Evolutionary conservation across 2,797 vertebrate genomes (phyloP), one percentile per base, ranked within the genome.

Genomic region (Momotus momota): DNA sequence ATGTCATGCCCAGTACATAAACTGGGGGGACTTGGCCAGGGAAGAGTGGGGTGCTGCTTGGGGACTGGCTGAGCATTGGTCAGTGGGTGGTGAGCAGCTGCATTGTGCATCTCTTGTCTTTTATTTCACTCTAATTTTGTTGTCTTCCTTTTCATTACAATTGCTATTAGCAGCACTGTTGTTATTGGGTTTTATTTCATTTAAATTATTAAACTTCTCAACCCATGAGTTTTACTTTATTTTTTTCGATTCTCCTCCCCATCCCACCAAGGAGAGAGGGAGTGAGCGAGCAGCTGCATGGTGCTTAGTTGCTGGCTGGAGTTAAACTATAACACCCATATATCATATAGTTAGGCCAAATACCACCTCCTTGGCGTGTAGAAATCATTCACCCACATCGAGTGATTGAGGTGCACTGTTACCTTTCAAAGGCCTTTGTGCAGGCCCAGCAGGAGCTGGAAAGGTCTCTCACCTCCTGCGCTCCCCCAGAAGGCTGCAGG

Each of bases 381-480:
- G 46, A 46, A 52, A 10, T 49, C 4, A 2, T 46, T 23, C 26
- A 13, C 16, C 48, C n/a, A 0, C 29, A 25, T 5, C 3, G 1
- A 46, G 45, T 9, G 58, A 12, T 11, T n/a, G 45, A 35, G 10
- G 35, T 9, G 25, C 40, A 4, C 20, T 6, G 11, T 3, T 18
- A 31, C 16, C 61, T 51, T 40, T n/a, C 29, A 8, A 4, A 64
- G 43, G 41, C 26, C 29, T 80, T 20, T 0, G 1, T 33, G 31
- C 31, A 18, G 52, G 31, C 38, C 41, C 62, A 57, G 73, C 1
- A 2, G 12, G 7, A 49, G 46, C 55, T 60, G 57, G 29, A 41
- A 29, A 9, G 0, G 3, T 43, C 5, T 0, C 23, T 9, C 17
- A 3, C 12, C 10, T 3, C 35, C n/a, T 17, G 46, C 4, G 2